Conservation (phyloP, 2,113 vertebrate genomes). For the Pelmatolapia mariae region DNA sequence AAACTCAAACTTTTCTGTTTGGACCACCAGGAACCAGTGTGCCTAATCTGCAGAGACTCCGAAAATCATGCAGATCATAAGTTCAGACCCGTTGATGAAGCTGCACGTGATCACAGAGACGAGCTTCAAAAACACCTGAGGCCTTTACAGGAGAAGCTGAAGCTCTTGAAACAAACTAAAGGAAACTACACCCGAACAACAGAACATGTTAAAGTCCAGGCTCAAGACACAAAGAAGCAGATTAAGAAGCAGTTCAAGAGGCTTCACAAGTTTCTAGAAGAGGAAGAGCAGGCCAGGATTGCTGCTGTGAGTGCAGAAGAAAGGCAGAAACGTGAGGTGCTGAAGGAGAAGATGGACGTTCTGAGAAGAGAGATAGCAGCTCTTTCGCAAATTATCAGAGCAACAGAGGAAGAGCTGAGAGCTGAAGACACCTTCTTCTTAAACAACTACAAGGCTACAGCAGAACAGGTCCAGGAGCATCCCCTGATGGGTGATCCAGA, state of each 20-base stretch:
- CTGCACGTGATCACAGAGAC: neutral
- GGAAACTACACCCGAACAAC: neutral
- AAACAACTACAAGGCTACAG: neutral
- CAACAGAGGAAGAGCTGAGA: neutral
- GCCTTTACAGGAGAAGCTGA: neutral
- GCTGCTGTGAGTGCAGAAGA: neutral
- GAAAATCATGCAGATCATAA: neutral
- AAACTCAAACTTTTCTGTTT: neutral
- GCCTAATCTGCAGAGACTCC: neutral
- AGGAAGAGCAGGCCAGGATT: neutral
- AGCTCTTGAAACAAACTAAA: neutral
- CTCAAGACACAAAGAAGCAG: neutral
- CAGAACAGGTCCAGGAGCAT: neutral
- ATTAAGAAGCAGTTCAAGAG: neutral
- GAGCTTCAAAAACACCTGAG: neutral
- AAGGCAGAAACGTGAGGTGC: neutral
- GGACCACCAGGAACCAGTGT: neutral
- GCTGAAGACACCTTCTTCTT: neutral
- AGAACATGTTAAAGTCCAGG: neutral
- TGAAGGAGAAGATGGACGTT: neutral
- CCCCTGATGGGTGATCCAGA: neutral
- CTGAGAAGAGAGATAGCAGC: neutral
- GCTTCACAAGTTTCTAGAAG: neutral
- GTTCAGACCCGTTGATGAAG: neutral
- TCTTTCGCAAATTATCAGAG: neutral